Percentiles rank a stretch among this genome's conserved stretches.
Evolutionary conservation across 1,140 invertebrate genomes (phyloP).

Genomic region (Antheraea pernyi): DNA sequence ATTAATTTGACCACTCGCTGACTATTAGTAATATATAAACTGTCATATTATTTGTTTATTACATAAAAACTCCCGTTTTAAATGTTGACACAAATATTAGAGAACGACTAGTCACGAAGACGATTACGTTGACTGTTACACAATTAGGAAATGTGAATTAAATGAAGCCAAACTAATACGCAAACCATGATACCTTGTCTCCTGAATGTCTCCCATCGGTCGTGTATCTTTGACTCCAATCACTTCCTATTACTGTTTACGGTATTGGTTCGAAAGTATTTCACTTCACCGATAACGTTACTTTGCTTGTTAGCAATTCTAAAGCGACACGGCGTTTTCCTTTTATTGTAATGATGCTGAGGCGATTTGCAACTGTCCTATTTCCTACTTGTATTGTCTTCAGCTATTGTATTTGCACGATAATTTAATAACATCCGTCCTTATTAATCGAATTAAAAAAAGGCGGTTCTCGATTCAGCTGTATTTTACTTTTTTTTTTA

Average conservation of each 20-base stretch:
- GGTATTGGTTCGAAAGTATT: conserved; percentile 20
- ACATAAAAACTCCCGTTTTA: too few relatives aligned
- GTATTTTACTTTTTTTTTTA: too few relatives aligned
- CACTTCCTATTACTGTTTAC: conserved; percentile 22
- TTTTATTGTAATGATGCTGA: background rate
- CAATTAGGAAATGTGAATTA: background rate
- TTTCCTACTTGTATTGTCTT: background rate
- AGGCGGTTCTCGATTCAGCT: too few relatives aligned
- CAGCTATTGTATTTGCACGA: background rate
- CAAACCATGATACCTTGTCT: conserved; percentile 14
- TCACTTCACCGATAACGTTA: conserved; percentile 21
- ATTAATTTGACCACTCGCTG: too few relatives aligned
- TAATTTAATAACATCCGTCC: background rate
- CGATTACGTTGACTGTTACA: background rate
- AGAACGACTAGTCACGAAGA: background rate
- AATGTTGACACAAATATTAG: background rate
- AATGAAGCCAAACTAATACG: conserved; percentile 8
- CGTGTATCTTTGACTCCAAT: conserved; percentile 19
- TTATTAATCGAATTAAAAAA: too few relatives aligned
- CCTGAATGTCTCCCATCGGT: conserved; percentile 22
- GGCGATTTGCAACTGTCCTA: background rate
- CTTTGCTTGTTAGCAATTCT: conserved; percentile 20
- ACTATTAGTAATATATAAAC: too few relatives aligned
- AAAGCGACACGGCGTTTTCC: background rate
- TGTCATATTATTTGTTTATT: too few relatives aligned